These are phyloP conservation scores for Nesidiocoris tenuis DNA, from an alignment of 2,888 invertebrate species.

Conservation along the genomic window DNA sequence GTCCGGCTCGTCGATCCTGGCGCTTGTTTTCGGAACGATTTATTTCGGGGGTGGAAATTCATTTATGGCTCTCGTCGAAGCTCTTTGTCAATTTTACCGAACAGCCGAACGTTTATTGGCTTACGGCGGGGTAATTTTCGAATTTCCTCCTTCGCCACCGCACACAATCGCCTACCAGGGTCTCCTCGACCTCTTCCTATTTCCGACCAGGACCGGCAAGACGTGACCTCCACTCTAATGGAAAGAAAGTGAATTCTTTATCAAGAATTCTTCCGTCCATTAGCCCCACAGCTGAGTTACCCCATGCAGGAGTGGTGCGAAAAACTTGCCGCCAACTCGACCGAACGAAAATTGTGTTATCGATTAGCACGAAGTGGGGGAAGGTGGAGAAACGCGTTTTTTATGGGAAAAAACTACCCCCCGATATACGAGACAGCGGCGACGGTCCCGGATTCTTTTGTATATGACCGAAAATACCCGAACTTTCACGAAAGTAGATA, in stretches of 20 bases:
- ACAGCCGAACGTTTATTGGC: constrained; percentile 17
- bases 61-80: background rate
- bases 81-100: background rate
- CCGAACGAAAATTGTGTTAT: constrained; percentile 29
- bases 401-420: constrained; percentile 21
- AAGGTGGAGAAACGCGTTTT: constrained; percentile 27
- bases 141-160: background rate
- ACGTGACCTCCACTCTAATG: constrained; percentile 29
- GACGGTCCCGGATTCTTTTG: too few relatives aligned
- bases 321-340: constrained; percentile 8
- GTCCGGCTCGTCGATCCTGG: too few relatives aligned
- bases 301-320: background rate
- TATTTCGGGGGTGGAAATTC: too few relatives aligned
- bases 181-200: background rate
- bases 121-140: constrained; percentile 17
- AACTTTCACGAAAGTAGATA: too few relatives aligned
- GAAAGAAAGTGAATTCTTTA: constrained; percentile 41
- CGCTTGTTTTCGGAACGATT: too few relatives aligned
- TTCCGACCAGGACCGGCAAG: constrained; percentile 7
- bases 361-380: constrained; percentile 9
- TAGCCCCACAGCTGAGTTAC: constrained; percentile 2
- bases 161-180: background rate
- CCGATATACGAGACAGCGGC: background rate
- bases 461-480: too few relatives aligned
- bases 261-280: constrained; percentile 40